phyloP scores from a whole-genome alignment of 2,888 invertebrate genomes.

The Griposia aprilina region DNA sequence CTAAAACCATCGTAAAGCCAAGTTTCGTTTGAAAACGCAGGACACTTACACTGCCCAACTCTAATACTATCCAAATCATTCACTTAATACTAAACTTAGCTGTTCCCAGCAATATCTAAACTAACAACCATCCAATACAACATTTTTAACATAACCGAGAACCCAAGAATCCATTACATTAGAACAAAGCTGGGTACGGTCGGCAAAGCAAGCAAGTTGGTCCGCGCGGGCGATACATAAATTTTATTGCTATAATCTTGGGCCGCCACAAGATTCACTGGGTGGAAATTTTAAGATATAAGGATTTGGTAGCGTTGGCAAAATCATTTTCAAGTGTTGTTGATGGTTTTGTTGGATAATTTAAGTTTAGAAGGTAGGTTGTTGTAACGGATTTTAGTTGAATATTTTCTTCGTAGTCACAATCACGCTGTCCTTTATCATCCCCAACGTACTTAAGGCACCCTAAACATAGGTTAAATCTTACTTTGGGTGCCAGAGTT shows the following conservation, averaged over 20 bases:
- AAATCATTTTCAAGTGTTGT: constrained; percentile 43
- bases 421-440: too few species aligned
- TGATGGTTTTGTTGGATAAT: neutral
- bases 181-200: constrained; percentile 63
- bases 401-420: neutral
- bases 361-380: neutral
- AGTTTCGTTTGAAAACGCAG: neutral
- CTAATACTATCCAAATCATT: neutral
- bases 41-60: neutral
- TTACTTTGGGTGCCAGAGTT: too few species aligned
- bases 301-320: constrained; percentile 81
- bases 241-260: constrained; percentile 89
- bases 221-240: constrained; percentile 85
- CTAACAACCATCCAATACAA: constrained; percentile 39
- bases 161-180: constrained; percentile 60
- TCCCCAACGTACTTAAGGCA: too few species aligned
- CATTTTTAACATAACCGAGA: constrained; percentile 58
- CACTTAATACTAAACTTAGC: constrained; percentile 32
- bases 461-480: too few species aligned
- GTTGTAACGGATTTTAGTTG: neutral
- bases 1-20: neutral
- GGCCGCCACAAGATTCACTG: constrained; percentile 88
- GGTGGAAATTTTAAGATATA: constrained; percentile 91
- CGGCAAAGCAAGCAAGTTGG: constrained; percentile 62
- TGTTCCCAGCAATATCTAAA: constrained; percentile 13